Conservation (phyloP, 2,797 vertebrate species). For the Ctenosaura bakeri region DNA sequence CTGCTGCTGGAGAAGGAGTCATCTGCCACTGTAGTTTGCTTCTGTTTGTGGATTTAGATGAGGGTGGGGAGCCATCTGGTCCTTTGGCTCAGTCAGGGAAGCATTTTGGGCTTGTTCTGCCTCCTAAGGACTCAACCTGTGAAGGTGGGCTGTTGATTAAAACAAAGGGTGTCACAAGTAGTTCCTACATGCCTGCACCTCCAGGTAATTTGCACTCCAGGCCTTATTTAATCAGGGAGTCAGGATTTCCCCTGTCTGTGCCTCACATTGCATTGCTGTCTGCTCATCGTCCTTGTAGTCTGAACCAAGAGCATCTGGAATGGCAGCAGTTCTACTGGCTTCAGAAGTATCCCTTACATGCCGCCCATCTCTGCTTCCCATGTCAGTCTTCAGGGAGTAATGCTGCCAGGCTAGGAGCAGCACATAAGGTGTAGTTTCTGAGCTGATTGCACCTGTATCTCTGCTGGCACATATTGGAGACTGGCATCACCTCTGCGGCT, state of each 20-base stretch:
- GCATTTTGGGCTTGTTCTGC: too few relatives aligned
- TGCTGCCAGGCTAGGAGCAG: not conserved
- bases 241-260: not conserved
- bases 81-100: not conserved
- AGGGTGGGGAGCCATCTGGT: not conserved
- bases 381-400: not conserved
- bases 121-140: not conserved
- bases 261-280: not conserved
- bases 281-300: not conserved
- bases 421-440: not conserved
- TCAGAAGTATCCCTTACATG: not conserved
- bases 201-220: not conserved
- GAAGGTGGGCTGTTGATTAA: not conserved
- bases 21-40: not conserved
- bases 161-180: not conserved
- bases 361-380: not conserved
- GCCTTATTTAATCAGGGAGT: too few relatives aligned
- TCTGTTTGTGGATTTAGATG: not conserved
- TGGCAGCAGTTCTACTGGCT: too few relatives aligned
- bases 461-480: too few relatives aligned
- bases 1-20: not conserved
- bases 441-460: not conserved
- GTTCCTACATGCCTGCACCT: not conserved
- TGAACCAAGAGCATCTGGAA: not conserved
- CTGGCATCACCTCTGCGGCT: not conserved